Base-by-base conservation (phyloP, 2,113 vertebrate genomes). In the Leucoraja erinaceus region DNA sequence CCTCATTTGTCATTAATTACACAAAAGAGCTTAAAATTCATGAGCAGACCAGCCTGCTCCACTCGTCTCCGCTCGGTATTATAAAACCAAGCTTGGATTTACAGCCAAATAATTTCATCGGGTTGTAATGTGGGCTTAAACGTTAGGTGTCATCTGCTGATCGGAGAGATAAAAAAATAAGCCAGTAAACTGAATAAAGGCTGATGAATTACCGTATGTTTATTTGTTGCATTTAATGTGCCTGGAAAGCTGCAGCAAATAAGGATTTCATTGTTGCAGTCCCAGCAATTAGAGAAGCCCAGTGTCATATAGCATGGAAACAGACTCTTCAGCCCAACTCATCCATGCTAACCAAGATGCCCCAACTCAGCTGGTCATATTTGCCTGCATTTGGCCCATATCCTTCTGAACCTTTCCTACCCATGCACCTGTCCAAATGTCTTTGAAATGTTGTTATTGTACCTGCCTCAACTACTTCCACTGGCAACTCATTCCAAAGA, bases 1-100 rank as follows among this genome's bases (percentile, higher is more conserved):
- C 78, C 76, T 93, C 75, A 77, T 66, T 93, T 61, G 74, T 93
- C 92, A 93, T 76, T n/a, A 78, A 56, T 56, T 93, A 61, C 28
- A 90, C 75, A 72, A 66, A 81, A 20, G 59, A 54, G 72, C 72
- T 92, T 91, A 25, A 38, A 91, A 72, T 91, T 91, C 68, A 91
- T 54, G 33, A 12, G 20, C 68, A 70, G 20, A 91, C 10, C 31
- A 18, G 90, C 20, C 90, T 79, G 66, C 75, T 22, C 14, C 76
- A 59, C 93, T 93, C 93, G 81, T 90, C 83, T 90, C 68, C n/a
- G 12, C 20, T 70, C 56, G 38, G 63, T 33, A 28, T 92, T 59
- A 78, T 91, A 74, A 93, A 16, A 77, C 81, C 38, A 22, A 18
- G 20, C 0, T 72, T 90, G 63, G 68, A 72, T 70, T 90, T 90